Conservation (phyloP, 1,140 invertebrate genomes). For the Procambarus virginalis region DNA sequence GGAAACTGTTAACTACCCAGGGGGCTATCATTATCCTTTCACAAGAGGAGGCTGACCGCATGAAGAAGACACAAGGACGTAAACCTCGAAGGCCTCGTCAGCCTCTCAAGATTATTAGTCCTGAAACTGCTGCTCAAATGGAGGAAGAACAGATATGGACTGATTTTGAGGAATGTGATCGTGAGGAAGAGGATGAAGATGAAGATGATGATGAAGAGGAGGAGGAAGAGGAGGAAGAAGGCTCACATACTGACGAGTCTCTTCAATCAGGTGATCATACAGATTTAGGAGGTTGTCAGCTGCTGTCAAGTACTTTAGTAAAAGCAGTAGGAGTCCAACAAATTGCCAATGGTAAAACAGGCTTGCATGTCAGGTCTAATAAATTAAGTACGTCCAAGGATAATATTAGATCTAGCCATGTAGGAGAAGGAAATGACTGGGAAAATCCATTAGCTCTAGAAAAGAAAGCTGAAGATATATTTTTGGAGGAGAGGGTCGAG, state of each 20-base stretch:
- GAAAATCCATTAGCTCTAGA: background rate
- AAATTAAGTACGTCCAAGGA: slow-evolving; percentile 29
- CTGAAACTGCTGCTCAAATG: slow-evolving; percentile 59
- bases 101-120: slow-evolving; percentile 51
- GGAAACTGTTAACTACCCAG: slow-evolving; percentile 77
- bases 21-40: slow-evolving; percentile 55
- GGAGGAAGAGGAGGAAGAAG: slow-evolving; percentile 41
- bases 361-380: slow-evolving; percentile 33
- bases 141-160: slow-evolving; percentile 62
- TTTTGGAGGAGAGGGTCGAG: slow-evolving; percentile 19
- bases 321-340: slow-evolving; percentile 22
- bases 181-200: slow-evolving; percentile 36
- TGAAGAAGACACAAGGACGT: slow-evolving; percentile 57
- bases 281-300: slow-evolving; percentile 19
- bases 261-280: slow-evolving; percentile 9
- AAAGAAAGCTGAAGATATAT: background rate
- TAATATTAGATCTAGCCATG: background rate
- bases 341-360: slow-evolving; percentile 55
- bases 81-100: slow-evolving; percentile 50
- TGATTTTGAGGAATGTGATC: slow-evolving; percentile 44
- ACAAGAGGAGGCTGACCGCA: slow-evolving; percentile 59
- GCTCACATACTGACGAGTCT: background rate
- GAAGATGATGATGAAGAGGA: slow-evolving; percentile 51
- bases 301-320: background rate
- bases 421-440: slow-evolving; percentile 6